Evolutionary conservation across 1,140 invertebrate species (phyloP).

Genomic region (Archivesica marissinica): DNA sequence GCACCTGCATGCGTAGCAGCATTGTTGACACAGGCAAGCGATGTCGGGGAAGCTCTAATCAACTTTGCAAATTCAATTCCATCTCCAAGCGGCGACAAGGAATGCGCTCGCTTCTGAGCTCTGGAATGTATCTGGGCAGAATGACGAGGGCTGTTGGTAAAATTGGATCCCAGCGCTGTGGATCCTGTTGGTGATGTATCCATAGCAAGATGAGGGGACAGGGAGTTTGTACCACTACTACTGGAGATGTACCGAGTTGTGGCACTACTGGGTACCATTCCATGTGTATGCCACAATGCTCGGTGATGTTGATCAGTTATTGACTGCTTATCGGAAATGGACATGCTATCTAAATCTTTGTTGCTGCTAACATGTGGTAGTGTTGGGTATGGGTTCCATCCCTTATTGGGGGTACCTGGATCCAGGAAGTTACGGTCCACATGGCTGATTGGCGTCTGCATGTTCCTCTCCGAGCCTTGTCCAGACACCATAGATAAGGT

Average conservation of each 20-base stretch:
- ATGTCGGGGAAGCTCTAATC: slow-evolving; percentile 97
- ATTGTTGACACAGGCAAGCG: slow-evolving; percentile 95
- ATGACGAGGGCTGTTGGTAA: slow-evolving; percentile 80
- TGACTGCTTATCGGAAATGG: slow-evolving; percentile 67
- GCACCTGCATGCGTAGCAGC: slow-evolving; percentile 88
- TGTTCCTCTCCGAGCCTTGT: slow-evolving; percentile 61
- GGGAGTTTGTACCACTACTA: slow-evolving; percentile 71
- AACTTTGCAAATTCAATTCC: slow-evolving; percentile 94
- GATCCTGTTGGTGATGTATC: slow-evolving; percentile 77
- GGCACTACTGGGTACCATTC: slow-evolving; percentile 57
- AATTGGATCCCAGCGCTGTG: slow-evolving; percentile 63
- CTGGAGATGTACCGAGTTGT: slow-evolving; percentile 62
- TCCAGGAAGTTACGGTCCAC: slow-evolving; percentile 77
- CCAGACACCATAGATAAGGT: slow-evolving; percentile 66
- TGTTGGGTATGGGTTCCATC: slow-evolving; percentile 76
- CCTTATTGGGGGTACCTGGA: slow-evolving; percentile 72
- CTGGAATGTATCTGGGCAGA: slow-evolving; percentile 77
- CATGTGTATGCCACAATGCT: slow-evolving; percentile 64
- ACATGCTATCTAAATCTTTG: slow-evolving; percentile 61
- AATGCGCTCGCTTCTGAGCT: slow-evolving; percentile 91
- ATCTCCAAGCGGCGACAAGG: slow-evolving; percentile 97
- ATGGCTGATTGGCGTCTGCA: slow-evolving; percentile 65
- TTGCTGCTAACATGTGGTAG: slow-evolving; percentile 66
- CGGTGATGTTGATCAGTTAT: slow-evolving; percentile 59
- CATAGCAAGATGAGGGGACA: slow-evolving; percentile 79